phyloP scores from a whole-genome alignment of 1,140 invertebrate genomes.

The Geopemphigus sp. region DNA sequence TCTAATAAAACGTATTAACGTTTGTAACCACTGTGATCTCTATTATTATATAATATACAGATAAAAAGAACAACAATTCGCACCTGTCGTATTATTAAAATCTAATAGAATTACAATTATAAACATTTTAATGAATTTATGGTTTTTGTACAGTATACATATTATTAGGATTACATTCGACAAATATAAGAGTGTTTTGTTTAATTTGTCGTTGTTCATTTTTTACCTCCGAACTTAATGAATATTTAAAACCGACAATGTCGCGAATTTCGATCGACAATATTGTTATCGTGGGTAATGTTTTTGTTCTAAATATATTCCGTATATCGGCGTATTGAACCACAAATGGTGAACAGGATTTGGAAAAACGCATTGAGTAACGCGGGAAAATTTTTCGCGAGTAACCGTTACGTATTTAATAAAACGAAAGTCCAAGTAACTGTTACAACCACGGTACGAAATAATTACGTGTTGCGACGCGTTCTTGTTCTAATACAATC shows the following conservation, averaged over 20 bases:
- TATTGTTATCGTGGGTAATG: too few species aligned
- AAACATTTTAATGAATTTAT: conserved; percentile 27
- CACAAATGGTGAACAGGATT: too few species aligned
- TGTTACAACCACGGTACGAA: too few species aligned
- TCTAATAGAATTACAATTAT: conserved; percentile 36
- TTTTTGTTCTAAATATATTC: too few species aligned
- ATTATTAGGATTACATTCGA: conserved; percentile 22
- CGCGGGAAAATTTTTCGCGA: too few species aligned
- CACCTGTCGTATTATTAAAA: conserved; percentile 21
- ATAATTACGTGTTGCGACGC: too few species aligned
- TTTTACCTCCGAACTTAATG: background rate
- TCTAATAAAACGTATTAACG: conserved; percentile 27
- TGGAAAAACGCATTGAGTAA: too few species aligned
- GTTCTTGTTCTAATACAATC: background rate
- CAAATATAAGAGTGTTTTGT: conserved; percentile 42
- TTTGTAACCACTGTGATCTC: conserved; percentile 48
- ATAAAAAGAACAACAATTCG: conserved; percentile 26
- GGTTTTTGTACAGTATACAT: conserved; percentile 43
- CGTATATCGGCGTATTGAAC: too few species aligned
- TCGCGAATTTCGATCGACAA: too few species aligned
- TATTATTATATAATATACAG: conserved; percentile 26
- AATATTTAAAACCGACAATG: too few species aligned
- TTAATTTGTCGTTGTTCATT: conserved; percentile 1
- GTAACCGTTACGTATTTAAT: too few species aligned
- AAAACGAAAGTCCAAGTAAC: too few species aligned